phyloP scores from a whole-genome alignment of 2,113 vertebrate genomes.

The Mobula hypostoma region DNA sequence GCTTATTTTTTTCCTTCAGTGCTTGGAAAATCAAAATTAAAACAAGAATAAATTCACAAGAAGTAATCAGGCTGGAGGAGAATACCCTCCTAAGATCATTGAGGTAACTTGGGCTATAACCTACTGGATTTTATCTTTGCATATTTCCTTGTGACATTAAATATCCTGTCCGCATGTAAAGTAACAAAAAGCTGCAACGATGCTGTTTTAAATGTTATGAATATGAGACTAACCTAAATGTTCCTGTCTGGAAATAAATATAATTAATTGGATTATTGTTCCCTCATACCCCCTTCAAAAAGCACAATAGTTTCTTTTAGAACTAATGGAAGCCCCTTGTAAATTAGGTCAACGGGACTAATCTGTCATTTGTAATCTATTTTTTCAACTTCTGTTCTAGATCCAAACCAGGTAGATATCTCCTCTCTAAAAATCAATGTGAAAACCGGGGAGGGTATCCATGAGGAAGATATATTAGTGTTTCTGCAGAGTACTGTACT shows the following conservation, averaged over 20 bases:
- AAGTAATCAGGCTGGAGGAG: too few relatives aligned
- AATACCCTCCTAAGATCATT: too few relatives aligned
- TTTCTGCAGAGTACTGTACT: background rate
- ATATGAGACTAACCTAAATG: background rate
- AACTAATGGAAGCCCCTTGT: background rate
- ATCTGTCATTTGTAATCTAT: background rate
- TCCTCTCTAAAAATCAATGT: background rate
- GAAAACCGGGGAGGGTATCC: background rate
- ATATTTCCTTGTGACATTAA: too few relatives aligned
- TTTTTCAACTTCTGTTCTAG: background rate
- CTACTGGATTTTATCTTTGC: too few relatives aligned
- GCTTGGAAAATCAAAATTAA: too few relatives aligned
- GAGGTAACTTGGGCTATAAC: too few relatives aligned
- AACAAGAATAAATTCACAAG: too few relatives aligned
- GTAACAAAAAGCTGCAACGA: background rate
- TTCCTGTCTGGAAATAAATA: background rate
- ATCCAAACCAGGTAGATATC: background rate
- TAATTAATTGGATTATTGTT: background rate
- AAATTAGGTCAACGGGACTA: background rate
- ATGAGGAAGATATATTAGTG: background rate
- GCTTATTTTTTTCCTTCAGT: too few relatives aligned
- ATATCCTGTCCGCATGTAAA: background rate
- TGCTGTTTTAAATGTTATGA: background rate
- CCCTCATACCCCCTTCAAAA: background rate
- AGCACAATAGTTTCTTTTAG: background rate